Conservation (phyloP, 2,113 vertebrate genomes). For the Bombycilla garrulus region DNA sequence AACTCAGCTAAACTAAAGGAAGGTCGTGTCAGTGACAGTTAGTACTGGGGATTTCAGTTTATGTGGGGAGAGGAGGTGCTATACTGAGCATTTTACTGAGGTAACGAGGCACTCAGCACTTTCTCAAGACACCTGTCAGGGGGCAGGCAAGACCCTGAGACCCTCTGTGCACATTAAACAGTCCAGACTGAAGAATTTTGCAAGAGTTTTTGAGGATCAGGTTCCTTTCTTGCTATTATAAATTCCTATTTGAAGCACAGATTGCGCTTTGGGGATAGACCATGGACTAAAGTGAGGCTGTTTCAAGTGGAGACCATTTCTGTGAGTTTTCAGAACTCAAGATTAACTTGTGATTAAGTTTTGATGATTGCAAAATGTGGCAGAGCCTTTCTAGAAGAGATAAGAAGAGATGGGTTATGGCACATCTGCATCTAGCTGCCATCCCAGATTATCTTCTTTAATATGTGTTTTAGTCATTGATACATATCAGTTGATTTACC, state of each 20-base stretch:
- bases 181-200: background rate
- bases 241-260: background rate
- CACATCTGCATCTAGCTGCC: background rate
- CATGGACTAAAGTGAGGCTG: background rate
- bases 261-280: background rate
- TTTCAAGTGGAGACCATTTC: background rate
- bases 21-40: background rate
- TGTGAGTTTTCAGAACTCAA: background rate
- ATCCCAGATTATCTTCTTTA: background rate
- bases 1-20: background rate
- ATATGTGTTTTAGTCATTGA: background rate
- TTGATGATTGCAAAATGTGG: background rate
- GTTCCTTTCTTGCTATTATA: background rate
- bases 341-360: background rate
- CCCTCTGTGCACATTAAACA: background rate
- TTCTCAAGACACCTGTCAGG: background rate
- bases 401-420: rapidly evolving
- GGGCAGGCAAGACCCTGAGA: background rate
- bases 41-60: background rate
- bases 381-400: background rate
- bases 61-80: background rate
- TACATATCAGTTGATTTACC: background rate
- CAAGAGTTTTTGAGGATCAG: background rate
- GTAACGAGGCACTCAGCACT: background rate
- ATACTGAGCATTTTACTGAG: background rate